phyloP scores from a whole-genome alignment of 35 echinoderm and acorn worm genomes.

The Acanthaster planci region DNA sequence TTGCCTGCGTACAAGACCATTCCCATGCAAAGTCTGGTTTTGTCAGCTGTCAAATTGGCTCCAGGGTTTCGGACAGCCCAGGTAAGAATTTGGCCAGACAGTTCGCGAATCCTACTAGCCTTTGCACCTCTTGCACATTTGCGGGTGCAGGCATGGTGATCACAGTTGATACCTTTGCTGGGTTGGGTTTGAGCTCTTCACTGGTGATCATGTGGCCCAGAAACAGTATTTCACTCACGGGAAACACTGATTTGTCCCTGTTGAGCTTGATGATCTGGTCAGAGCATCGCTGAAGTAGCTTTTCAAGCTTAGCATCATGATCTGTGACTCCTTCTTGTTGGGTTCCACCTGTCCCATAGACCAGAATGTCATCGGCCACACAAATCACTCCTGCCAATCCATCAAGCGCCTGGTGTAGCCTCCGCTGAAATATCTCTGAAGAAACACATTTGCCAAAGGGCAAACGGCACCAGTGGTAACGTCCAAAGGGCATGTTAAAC shows the following conservation, averaged over 20 bases:
- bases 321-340: background rate
- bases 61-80: constrained; percentile 14
- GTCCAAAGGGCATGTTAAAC: too few relatives aligned
- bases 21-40: constrained; percentile 48
- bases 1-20: constrained; percentile 56
- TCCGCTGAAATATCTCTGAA: too few relatives aligned
- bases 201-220: constrained; percentile 28
- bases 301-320: background rate
- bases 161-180: background rate
- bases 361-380: background rate
- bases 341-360: background rate
- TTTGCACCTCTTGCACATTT: background rate
- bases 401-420: too few relatives aligned
- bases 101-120: constrained; percentile 37
- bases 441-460: constrained; percentile 36
- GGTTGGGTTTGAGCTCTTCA: constrained; percentile 33
- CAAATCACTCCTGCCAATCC: too few relatives aligned
- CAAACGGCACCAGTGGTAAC: constrained; percentile 20
- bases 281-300: too few relatives aligned
- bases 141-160: too few relatives aligned
- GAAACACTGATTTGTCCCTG: constrained; percentile 21
- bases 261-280: constrained; percentile 35
- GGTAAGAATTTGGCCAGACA: constrained; percentile 60
- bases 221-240: constrained; percentile 10
- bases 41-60: constrained; percentile 47